Percentiles rank a stretch among this genome's conserved stretches.
Conservation (phyloP, 1,140 invertebrate genomes). For the Rhagoletis pomonella region DNA sequence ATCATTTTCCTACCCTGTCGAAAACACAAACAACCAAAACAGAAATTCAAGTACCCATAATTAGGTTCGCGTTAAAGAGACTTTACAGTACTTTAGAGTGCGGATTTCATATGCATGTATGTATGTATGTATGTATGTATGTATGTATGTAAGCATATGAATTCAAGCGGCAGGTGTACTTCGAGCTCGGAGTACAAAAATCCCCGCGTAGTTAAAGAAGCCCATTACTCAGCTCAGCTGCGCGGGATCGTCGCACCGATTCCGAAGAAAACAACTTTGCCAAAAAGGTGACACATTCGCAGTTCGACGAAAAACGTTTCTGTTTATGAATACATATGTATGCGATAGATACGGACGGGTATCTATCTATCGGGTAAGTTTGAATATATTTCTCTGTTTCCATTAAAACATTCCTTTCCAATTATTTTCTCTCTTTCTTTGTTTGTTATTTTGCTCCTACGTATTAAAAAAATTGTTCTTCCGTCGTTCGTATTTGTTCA, state of each 20-base stretch:
- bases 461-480: conserved; percentile 23
- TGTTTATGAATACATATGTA: neutral
- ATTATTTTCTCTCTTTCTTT: neutral
- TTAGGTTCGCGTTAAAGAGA: no score
- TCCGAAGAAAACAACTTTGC: conserved; percentile 15
- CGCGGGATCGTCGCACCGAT: neutral
- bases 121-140: neutral
- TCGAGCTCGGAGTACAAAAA: neutral
- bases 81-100: no score
- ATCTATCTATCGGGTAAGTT: conserved; percentile 10
- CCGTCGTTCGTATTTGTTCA: conserved; percentile 1
- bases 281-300: conserved; percentile 34
- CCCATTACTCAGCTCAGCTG: neutral
- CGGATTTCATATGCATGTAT: neutral
- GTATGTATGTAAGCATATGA: neutral
- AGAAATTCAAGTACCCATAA: no score
- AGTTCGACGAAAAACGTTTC: conserved; percentile 23
- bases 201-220: neutral
- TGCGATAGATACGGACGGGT: conserved; percentile 4
- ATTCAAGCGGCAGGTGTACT: neutral
- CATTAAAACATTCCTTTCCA: conserved; percentile 42
- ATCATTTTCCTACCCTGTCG: no score
- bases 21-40: no score
- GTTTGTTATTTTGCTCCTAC: conserved; percentile 9
- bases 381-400: conserved; percentile 41